Evolutionary conservation across 2,113 vertebrate genomes (phyloP).

Genomic region (Hipposideros armiger): DNA sequence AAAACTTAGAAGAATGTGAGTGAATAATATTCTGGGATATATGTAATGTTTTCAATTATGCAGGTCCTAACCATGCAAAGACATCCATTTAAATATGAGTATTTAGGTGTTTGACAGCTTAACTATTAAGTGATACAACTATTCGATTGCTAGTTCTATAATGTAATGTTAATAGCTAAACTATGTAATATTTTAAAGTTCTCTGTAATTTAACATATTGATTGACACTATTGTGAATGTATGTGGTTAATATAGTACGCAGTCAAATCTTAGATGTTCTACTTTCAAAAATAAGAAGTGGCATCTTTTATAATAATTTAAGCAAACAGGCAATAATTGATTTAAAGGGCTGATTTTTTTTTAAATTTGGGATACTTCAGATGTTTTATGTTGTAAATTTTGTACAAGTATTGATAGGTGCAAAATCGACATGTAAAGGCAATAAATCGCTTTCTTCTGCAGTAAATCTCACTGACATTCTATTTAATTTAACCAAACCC

Average conservation of each 20-base stretch:
- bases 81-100: constrained; percentile 44
- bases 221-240: constrained; percentile 6
- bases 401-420: neutral
- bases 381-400: constrained; percentile 27
- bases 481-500: constrained; percentile 66
- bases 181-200: neutral
- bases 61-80: neutral
- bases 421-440: constrained; percentile 15
- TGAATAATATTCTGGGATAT: constrained; percentile 77
- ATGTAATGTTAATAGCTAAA: constrained; percentile 49
- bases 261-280: neutral
- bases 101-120: constrained; percentile 66
- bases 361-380: neutral
- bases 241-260: neutral
- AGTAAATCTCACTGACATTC: neutral
- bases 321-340: neutral
- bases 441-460: neutral
- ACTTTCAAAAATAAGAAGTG: neutral
- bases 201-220: constrained; percentile 5
- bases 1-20: constrained; percentile 98
- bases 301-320: neutral
- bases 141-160: constrained; percentile 42
- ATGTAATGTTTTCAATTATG: neutral
- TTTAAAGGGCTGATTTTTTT: neutral
- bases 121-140: constrained; percentile 52